phyloP scores from a whole-genome alignment of 2,113 vertebrate genomes.

The Poeciliopsis retropinna region DNA sequence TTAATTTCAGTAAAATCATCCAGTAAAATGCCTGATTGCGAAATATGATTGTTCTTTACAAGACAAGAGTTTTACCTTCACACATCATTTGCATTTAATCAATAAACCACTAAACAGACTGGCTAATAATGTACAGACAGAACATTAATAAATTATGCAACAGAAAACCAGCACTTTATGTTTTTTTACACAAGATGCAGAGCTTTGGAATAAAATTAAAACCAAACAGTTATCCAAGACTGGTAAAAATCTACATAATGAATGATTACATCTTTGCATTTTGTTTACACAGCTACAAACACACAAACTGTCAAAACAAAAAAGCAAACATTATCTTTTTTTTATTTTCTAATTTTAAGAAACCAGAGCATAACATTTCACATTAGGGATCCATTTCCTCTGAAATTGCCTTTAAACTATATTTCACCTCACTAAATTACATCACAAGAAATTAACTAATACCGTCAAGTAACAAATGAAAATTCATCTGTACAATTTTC shows the following conservation, averaged over 20 bases:
- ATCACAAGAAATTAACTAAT: constrained; percentile 62
- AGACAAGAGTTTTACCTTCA: constrained; percentile 34
- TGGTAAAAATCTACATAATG: constrained; percentile 30
- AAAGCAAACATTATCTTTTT: constrained; percentile 39
- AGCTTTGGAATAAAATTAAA: constrained; percentile 32
- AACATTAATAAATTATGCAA: constrained; percentile 47
- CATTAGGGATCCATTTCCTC: constrained; percentile 4
- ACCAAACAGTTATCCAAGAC: constrained; percentile 41
- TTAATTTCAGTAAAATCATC: constrained; percentile 65
- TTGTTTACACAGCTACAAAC: constrained; percentile 58
- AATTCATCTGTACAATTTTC: constrained; percentile 11
- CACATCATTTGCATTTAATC: constrained; percentile 50
- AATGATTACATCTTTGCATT: constrained; percentile 46
- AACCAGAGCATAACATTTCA: constrained; percentile 43
- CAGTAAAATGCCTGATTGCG: constrained; percentile 49
- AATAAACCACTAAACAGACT: constrained; percentile 35
- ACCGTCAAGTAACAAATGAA: constrained; percentile 18
- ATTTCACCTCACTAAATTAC: constrained; percentile 67
- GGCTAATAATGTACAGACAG: constrained; percentile 25
- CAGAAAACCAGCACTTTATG: constrained; percentile 42
- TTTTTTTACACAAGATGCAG: constrained; percentile 48
- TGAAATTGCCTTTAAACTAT: constrained; percentile 32
- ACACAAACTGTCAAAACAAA: constrained; percentile 42
- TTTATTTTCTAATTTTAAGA: constrained; percentile 3
- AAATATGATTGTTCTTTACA: constrained; percentile 64